Evolutionary conservation across 2,888 invertebrate genomes (phyloP).

Genomic region (Drosophila rubida): DNA sequence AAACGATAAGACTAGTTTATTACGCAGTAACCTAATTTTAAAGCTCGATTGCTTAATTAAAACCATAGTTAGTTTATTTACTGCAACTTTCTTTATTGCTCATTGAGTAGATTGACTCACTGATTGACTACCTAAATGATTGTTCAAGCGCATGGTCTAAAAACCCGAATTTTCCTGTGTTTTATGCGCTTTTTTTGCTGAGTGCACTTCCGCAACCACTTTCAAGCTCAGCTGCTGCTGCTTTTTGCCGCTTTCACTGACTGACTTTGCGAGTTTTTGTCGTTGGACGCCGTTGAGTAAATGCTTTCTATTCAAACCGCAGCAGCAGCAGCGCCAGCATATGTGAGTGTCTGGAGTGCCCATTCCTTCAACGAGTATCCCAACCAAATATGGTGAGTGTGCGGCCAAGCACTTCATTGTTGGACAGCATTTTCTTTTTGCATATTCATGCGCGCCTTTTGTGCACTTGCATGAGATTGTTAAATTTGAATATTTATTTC

Average conservation of each 20-base stretch:
- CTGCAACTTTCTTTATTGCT: neutral
- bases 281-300: conserved; percentile 43
- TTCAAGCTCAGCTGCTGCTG: conserved; percentile 49
- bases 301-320: conserved; percentile 55
- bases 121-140: neutral
- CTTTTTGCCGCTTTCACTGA: conserved; percentile 26
- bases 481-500: conserved; percentile 38
- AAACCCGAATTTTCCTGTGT: neutral
- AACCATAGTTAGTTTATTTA: too few species aligned
- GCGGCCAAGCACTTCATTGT: conserved; percentile 39
- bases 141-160: too few species aligned
- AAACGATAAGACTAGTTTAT: neutral
- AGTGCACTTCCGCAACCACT: conserved; percentile 15
- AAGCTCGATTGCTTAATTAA: too few species aligned
- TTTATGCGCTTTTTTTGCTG: neutral
- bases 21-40: neutral
- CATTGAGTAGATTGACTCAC: neutral
- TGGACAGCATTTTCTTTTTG: conserved; percentile 44
- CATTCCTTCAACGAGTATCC: conserved; percentile 11
- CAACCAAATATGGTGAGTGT: conserved; percentile 2
- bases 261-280: conserved; percentile 49
- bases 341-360: conserved; percentile 3
- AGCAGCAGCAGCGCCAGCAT: conserved; percentile 38
- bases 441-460: conserved; percentile 49
- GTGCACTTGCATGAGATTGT: conserved; percentile 37